Percentiles rank a stretch among this genome's conserved stretches.
phyloP scores from a whole-genome alignment of 2,113 vertebrate genomes.

The Thoracochromis brauschi region DNA sequence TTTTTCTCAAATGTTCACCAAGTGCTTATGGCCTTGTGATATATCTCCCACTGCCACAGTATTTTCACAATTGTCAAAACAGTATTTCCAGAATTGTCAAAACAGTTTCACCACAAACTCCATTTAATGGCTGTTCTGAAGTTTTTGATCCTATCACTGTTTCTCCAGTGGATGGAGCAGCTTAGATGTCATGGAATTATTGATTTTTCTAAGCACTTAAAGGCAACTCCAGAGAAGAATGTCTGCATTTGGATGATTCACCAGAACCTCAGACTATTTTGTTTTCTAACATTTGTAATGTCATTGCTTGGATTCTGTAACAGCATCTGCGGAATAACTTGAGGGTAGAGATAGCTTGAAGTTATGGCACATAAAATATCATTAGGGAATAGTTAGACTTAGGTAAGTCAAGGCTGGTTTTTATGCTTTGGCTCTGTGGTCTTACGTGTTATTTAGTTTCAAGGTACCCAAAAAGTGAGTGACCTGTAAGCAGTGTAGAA shows the following conservation, averaged over 20 bases:
- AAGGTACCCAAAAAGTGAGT: background rate
- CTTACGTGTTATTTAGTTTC: background rate
- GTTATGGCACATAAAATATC: background rate
- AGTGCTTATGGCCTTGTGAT: background rate
- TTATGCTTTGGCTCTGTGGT: background rate
- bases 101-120: background rate
- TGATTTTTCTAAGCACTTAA: background rate
- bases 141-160: background rate
- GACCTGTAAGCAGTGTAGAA: background rate
- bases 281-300: background rate
- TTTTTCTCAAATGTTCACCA: background rate
- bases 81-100: background rate
- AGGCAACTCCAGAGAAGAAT: background rate
- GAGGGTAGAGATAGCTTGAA: background rate
- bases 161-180: background rate
- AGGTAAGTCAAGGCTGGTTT: background rate
- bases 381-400: background rate
- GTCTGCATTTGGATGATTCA: background rate
- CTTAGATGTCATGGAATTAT: background rate
- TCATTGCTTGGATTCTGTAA: background rate
- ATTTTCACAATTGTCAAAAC: background rate
- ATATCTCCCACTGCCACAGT: conserved; percentile 3
- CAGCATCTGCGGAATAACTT: background rate
- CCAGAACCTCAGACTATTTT: background rate
- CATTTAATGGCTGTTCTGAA: background rate